Evolutionary conservation across 1,140 invertebrate genomes (phyloP), one percentile per base, ranked within the genome.

Genomic region (Schlechtendalia chinensis): DNA sequence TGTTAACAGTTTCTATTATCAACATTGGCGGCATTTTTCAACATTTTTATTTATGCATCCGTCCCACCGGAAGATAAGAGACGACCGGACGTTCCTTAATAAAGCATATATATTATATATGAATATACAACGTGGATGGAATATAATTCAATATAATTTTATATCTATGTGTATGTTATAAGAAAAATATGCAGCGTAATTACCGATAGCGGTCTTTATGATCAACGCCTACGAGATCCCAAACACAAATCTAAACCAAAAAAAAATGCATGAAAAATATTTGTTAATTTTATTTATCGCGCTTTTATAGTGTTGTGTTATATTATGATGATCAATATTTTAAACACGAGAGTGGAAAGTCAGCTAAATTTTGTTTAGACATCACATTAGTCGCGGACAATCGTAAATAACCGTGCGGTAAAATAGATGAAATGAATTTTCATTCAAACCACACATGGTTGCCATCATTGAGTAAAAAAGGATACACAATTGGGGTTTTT

Each of bases 331-430:
- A 75, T 75, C 72, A 75, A 75, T 59, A 75, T 59, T 59, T 16
- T 8, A 39, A 59, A 59, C 32, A 19, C 6, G 22, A 16, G 19
- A 58, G 32, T 39, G 32, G 8, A 39, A 4, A 39, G n/a, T 75
- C 72, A 75, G 72, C 72, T 75, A 59, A 24, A 58, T 75, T 75
- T 75, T 75, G 54, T 75, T 75, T 59, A 75, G 56, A 75, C 32
- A 58, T 58, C 32, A 24, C 32, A 45, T 58, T 10, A 75, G 22
- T 54, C 19, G 45, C 17, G 50, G 17, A 29, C 24, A 54, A 54
- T 54, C 69, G 47, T 72, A 72, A 53, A 54, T 50, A 53, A 72
- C 69, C 24, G 22, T 29, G 24, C 19, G 22, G 69, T 54, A 14
- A 72, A 72, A 54, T 29, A 17, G 11, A 72, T 10, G 47, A 54